Evolutionary conservation across 2,888 invertebrate species (phyloP), one percentile per base, ranked within the genome.

Genomic region (Mystacides longicornis): DNA sequence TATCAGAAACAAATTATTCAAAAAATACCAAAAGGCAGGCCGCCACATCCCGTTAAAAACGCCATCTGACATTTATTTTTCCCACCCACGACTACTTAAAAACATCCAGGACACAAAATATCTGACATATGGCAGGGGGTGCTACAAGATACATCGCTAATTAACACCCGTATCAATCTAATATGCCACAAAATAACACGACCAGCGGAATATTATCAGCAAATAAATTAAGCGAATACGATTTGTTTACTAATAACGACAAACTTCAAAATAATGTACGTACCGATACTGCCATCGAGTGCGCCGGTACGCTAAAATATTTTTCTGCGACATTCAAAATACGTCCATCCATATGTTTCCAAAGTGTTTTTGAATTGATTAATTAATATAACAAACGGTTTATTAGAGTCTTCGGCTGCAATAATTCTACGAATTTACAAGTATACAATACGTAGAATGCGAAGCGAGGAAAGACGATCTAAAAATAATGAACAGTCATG

Each of bases 401-500:
- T 11, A 5, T 27, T 7, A 11, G 27, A 27, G 27, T 7, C 7
- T 27, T 11, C 11, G 27, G 27, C 5, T 5, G 11, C 11, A 27
- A 27, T 27, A 27, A 27, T 27, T 27, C 7, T 27, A 27, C 27
- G 11, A 27, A 7, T 27, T 27, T 7, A 7, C 5, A 27, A 7
- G 14, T 37, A 16, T 14, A 37, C 14, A 37, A 4, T 37, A 16
- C 3, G 16, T 16, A 37, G 37, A 14, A 16, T 37, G 16, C 14
- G 16, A 5, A 14, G 46, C 46, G 19, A 21, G 14, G 5, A 46
- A 20, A 14, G 46, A 27, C 11, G 27, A 21, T 46, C 46, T 46
- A 46, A 46, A 46, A 46, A 46, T 46, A 46, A 46, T 46, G 46
- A 46, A 46, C 21, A 46, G 46, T 46, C 46, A 46, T 19, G 20